A percentile compares a stretch with the other conserved stretches of the same genome.
Evolutionary conservation across 2,888 invertebrate species (phyloP).

Genomic region (Cinara cedri): DNA sequence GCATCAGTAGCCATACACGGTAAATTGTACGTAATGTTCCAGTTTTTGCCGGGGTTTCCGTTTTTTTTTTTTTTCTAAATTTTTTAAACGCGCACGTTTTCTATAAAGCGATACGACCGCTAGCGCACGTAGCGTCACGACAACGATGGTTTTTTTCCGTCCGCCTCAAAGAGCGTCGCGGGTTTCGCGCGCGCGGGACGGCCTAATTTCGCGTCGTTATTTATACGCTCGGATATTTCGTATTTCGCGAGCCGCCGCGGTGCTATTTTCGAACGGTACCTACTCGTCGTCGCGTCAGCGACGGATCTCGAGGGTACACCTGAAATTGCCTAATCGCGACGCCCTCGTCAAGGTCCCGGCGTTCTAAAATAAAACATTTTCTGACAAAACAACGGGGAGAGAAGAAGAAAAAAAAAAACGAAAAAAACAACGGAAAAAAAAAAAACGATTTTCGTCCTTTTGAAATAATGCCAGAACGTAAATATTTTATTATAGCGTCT

Average conservation of each 20-base stretch:
- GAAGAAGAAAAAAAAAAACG: no score
- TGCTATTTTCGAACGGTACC: slow-evolving; percentile 46
- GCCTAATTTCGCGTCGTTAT: slow-evolving; percentile 20
- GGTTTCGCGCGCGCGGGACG: not conserved
- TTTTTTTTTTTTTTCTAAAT: no score
- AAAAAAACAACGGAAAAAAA: slow-evolving; percentile 5
- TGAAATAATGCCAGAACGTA: slow-evolving; percentile 49
- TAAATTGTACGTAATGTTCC: no score
- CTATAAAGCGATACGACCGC: no score
- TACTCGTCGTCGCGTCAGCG: no score
- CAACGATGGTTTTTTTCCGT: no score
- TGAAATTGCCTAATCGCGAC: slow-evolving; percentile 51
- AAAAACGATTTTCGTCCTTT: slow-evolving; percentile 36
- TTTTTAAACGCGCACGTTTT: no score
- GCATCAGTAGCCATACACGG: no score
- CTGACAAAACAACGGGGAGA: slow-evolving; percentile 36
- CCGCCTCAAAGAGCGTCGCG: not conserved
- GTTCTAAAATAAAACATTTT: slow-evolving; percentile 52
- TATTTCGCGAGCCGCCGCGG: not conserved
- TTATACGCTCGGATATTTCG: slow-evolving; percentile 13
- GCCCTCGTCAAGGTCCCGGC: slow-evolving; percentile 46
- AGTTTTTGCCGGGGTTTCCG: no score
- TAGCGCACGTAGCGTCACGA: no score
- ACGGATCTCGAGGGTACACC: slow-evolving; percentile 40
- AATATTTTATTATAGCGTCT: no score